These are phyloP conservation scores for Lampris megalopsis DNA, from an alignment of 2,113 vertebrate genomes.

Conservation along the genomic window DNA sequence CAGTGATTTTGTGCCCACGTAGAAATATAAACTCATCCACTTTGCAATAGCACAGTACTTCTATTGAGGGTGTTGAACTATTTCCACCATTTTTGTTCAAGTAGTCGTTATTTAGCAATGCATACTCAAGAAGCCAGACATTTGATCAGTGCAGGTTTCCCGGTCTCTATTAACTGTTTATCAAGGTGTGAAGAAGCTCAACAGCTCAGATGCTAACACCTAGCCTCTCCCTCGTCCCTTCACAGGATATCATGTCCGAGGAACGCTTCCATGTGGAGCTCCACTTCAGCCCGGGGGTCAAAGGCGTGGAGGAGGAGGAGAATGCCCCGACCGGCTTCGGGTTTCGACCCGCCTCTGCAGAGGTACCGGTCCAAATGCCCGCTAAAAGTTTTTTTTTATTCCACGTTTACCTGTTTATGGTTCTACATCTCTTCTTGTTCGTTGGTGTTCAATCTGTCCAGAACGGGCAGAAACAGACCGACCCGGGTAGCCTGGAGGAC, in stretches of 20 bases:
- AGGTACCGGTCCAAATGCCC: conserved; percentile 79
- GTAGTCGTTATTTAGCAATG: too few species aligned
- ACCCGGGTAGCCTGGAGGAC: conserved; percentile 91
- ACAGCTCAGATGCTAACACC: not conserved
- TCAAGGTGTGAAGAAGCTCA: not conserved
- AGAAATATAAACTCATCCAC: too few species aligned
- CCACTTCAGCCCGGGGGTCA: conserved; percentile 97
- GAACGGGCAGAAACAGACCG: conserved; percentile 91
- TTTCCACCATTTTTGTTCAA: too few species aligned
- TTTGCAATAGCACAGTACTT: too few species aligned
- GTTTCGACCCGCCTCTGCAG: conserved; percentile 94
- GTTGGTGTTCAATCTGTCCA: conserved; percentile 49
- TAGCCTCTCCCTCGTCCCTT: not conserved
- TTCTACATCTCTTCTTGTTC: not conserved
- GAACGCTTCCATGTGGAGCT: conserved; percentile 98
- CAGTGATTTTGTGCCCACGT: too few species aligned
- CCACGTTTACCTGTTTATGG: not conserved
- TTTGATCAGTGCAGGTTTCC: too few species aligned
- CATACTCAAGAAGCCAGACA: too few species aligned
- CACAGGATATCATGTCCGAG: conserved; percentile 92
- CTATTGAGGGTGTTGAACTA: too few species aligned
- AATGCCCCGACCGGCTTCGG: conserved; percentile 92
- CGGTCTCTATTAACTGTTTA: too few species aligned
- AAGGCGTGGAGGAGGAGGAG: conserved; percentile 93
- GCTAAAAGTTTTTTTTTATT: not conserved